Conservation (phyloP, 1,140 invertebrate species). For the Trichonephila inaurata region DNA sequence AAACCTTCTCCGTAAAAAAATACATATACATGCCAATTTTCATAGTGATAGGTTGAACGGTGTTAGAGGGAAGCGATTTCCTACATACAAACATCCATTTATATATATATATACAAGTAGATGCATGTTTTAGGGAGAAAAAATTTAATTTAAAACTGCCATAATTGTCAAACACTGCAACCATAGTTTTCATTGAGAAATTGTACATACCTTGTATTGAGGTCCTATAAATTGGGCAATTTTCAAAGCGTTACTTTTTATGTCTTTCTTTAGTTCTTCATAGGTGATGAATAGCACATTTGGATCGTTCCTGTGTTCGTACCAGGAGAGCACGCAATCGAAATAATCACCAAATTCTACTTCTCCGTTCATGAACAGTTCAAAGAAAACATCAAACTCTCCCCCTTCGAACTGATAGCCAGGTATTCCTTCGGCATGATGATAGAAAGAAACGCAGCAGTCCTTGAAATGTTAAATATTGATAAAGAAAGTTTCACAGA, state of each 20-base stretch:
- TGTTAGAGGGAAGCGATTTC: too few relatives aligned
- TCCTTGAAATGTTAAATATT: constrained; percentile 32
- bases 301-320: constrained; percentile 78
- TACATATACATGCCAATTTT: too few relatives aligned
- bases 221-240: constrained; percentile 73
- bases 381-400: constrained; percentile 79
- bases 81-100: too few relatives aligned
- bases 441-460: constrained; percentile 76
- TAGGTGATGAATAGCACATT: constrained; percentile 80
- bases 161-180: too few relatives aligned
- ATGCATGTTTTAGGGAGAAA: too few relatives aligned
- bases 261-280: constrained; percentile 70
- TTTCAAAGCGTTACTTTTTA: constrained; percentile 36
- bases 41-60: too few relatives aligned
- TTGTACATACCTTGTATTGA: background rate
- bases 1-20: too few relatives aligned
- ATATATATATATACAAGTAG: too few relatives aligned
- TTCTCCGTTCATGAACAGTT: constrained; percentile 79
- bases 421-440: constrained; percentile 66
- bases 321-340: constrained; percentile 80
- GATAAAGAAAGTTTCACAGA: too few relatives aligned
- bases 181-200: too few relatives aligned
- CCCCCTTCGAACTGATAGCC: constrained; percentile 75
- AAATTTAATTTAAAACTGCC: too few relatives aligned
- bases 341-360: constrained; percentile 81